phyloP scores from a whole-genome alignment of 1,140 invertebrate genomes.

The Tetranychus cinnabarinus region DNA sequence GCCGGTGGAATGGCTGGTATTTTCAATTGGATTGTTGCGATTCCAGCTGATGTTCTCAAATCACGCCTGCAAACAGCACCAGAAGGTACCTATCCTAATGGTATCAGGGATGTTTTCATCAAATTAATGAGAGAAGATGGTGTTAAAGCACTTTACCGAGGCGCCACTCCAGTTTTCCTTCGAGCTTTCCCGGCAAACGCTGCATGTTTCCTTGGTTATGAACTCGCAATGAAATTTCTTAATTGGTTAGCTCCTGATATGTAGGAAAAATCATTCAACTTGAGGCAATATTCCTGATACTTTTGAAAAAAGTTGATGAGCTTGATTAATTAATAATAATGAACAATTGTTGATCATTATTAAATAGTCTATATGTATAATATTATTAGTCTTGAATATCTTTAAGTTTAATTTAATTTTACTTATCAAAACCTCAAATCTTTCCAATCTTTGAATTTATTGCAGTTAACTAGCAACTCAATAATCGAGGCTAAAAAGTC shows the following conservation, averaged over 20 bases:
- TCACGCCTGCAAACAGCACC: slow-evolving; percentile 84
- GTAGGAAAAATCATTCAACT: not conserved
- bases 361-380: no score
- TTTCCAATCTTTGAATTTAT: no score
- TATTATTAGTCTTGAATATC: no score
- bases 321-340: no score
- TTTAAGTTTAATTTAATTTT: no score
- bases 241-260: slow-evolving; percentile 30
- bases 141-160: slow-evolving; percentile 49
- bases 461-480: no score
- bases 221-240: slow-evolving; percentile 37
- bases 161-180: slow-evolving; percentile 59
- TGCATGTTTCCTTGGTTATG: slow-evolving; percentile 63
- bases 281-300: no score
- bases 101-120: slow-evolving; percentile 57
- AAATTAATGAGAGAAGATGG: slow-evolving; percentile 57
- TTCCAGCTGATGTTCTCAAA: slow-evolving; percentile 91
- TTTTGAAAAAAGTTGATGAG: no score
- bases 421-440: no score
- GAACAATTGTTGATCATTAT: no score
- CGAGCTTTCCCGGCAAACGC: slow-evolving; percentile 85
- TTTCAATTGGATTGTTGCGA: slow-evolving; percentile 82
- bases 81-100: slow-evolving; percentile 63
- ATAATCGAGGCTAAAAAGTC: no score
- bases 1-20: slow-evolving; percentile 90